phyloP scores from a whole-genome alignment of 2,113 vertebrate genomes.

The Bucco capensis region DNA sequence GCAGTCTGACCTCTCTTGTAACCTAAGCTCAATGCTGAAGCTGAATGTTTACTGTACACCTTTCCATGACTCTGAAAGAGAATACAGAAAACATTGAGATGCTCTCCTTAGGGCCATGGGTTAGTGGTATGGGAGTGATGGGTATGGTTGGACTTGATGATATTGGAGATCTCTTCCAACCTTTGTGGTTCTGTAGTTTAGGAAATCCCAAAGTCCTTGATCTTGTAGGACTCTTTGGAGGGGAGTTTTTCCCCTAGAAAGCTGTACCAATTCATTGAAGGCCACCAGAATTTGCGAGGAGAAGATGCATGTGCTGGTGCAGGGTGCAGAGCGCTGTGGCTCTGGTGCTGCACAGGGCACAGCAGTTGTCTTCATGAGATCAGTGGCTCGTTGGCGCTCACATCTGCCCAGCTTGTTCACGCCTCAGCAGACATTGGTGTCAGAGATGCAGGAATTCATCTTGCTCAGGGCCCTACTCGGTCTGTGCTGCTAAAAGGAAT shows the following conservation, averaged over 20 bases:
- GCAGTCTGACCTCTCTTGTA: background rate
- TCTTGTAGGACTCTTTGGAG: background rate
- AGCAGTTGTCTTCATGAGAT: background rate
- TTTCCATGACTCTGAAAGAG: background rate
- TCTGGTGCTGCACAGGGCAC: background rate
- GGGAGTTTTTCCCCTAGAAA: background rate
- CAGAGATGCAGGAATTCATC: background rate
- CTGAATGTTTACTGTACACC: background rate
- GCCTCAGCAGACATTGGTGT: background rate
- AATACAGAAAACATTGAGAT: too few relatives aligned
- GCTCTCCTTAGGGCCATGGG: too few relatives aligned
- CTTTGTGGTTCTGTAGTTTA: background rate
- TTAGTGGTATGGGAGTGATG: too few relatives aligned
- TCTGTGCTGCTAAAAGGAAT: slow-evolving; percentile 18
- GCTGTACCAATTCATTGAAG: background rate
- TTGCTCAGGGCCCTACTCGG: background rate
- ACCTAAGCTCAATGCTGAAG: background rate
- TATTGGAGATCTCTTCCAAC: too few relatives aligned
- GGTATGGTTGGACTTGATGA: too few relatives aligned
- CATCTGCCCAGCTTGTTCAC: background rate
- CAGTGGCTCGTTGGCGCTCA: background rate
- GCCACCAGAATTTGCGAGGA: background rate
- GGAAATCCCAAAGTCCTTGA: fast-evolving
- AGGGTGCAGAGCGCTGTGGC: background rate
- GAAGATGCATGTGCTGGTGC: background rate